Percentiles rank a stretch among this genome's conserved stretches.
Evolutionary conservation across 2,113 vertebrate genomes (phyloP).

Genomic region (Pterophyllum scalare): DNA sequence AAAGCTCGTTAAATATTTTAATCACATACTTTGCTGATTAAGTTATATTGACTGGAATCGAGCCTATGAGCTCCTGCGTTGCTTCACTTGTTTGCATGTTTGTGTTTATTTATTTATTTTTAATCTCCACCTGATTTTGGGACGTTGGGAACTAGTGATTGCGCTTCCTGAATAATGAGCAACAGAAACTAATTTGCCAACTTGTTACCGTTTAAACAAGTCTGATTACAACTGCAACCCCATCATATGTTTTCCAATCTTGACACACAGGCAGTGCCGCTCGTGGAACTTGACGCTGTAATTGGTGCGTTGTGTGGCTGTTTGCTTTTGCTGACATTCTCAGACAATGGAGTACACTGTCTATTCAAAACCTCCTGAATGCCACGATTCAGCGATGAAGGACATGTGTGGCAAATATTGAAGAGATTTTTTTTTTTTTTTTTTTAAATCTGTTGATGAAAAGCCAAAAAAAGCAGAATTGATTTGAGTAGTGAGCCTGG

Average conservation of each 20-base stretch:
- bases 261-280: not conserved
- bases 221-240: constrained; percentile 35
- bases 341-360: constrained; percentile 25
- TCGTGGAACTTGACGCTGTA: constrained; percentile 36
- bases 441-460: constrained; percentile 23
- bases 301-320: constrained; percentile 37
- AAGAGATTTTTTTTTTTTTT: constrained; percentile 11
- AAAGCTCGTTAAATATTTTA: constrained; percentile 59
- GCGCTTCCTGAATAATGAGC: constrained; percentile 50
- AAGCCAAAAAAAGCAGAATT: constrained; percentile 58
- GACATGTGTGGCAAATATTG: constrained; percentile 61
- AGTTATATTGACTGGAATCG: constrained; percentile 41
- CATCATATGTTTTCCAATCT: constrained; percentile 26
- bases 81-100: constrained; percentile 10
- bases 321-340: not conserved
- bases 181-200: constrained; percentile 46
- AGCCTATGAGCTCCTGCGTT: not conserved
- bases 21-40: constrained; percentile 56
- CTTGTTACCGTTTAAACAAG: not conserved
- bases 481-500: constrained; percentile 48
- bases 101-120: constrained; percentile 15
- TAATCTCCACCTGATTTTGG: constrained; percentile 46
- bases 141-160: constrained; percentile 48
- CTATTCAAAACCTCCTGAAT: constrained; percentile 52
- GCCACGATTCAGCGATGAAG: constrained; percentile 43